Base-by-base conservation (phyloP, 2,113 vertebrate genomes). In the Euleptes europaea region DNA sequence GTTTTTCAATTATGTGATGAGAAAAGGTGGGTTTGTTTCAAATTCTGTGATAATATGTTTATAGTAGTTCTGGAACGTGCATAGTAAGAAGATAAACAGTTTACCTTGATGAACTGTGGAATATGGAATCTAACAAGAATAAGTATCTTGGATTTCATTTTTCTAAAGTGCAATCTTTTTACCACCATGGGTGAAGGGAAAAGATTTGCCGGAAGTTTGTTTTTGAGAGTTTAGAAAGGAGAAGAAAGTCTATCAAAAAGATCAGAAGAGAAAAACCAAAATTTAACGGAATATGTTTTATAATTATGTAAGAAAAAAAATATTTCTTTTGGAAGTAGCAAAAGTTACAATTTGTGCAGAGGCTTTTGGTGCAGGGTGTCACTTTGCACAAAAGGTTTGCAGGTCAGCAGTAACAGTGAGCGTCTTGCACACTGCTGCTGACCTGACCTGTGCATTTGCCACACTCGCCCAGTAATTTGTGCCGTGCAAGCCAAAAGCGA, bases 1-100 rank as follows among this genome's bases (percentile, higher is more conserved):
- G 94, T 99, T 99, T 94, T 99, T 99, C 91, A 99, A 99, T 94
- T 99, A 99, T 26, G 98, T 99, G 89, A 99, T 99, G 99, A 96
- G 98, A 90, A 99, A 99, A 98, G 98, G 98, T 99, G 67, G 84
- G 93, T 92, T 70, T 80, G 19, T 76, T 90, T 42, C 42, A 66
- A 57, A 31, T 54, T 11, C 26, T 77, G 7, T 70, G 23, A 78
- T 70, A 44, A 66, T 4, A 33, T 28, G 21, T 47, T 81, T 42
- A 49, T n/a, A 81, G 44, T 14, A 38, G 14, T 69, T 33, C 33
- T 75, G 42, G 38, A 57, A 11, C 54, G 6, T 21, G 33, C 60
- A 63, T 60, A 77, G 40, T 9, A 5, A 23, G n/a, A 33, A 23
- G 65, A 26, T 86, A 84, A 83, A 70, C 60, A 66, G 87, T 19